These are phyloP conservation scores for Clitarchus hookeri DNA, from an alignment of 2,888 invertebrate species.

Conservation along the genomic window DNA sequence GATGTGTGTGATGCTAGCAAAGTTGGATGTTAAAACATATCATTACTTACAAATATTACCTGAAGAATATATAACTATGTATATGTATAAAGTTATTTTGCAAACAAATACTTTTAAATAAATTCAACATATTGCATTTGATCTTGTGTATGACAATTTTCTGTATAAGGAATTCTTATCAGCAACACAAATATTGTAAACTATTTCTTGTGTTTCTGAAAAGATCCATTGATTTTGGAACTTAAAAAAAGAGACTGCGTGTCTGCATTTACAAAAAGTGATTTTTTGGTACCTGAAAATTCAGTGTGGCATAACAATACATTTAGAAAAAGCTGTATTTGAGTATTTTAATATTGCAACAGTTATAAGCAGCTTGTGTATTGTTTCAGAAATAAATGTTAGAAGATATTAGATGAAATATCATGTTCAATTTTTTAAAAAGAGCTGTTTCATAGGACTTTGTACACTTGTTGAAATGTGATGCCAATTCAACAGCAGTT, in stretches of 20 bases:
- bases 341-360: neutral
- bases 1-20: neutral
- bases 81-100: neutral
- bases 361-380: neutral
- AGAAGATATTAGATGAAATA: neutral
- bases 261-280: neutral
- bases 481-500: neutral
- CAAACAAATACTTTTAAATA: neutral
- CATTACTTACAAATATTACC: neutral
- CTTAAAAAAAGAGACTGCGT: neutral
- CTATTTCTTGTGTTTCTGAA: neutral
- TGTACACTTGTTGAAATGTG: neutral
- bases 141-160: neutral
- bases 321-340: neutral
- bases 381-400: slow-evolving; percentile 6
- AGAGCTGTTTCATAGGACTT: neutral
- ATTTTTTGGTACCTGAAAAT: neutral
- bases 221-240: neutral
- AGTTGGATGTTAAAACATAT: neutral
- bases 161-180: neutral
- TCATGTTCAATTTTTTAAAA: neutral
- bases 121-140: too few species aligned
- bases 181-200: neutral
- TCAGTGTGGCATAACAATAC: neutral
- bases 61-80: neutral